A percentile compares a stretch with the other conserved stretches of the same genome.
These are phyloP conservation scores for Metallyticus violacea DNA, from an alignment of 2,888 invertebrate species.

Conservation along the genomic window DNA sequence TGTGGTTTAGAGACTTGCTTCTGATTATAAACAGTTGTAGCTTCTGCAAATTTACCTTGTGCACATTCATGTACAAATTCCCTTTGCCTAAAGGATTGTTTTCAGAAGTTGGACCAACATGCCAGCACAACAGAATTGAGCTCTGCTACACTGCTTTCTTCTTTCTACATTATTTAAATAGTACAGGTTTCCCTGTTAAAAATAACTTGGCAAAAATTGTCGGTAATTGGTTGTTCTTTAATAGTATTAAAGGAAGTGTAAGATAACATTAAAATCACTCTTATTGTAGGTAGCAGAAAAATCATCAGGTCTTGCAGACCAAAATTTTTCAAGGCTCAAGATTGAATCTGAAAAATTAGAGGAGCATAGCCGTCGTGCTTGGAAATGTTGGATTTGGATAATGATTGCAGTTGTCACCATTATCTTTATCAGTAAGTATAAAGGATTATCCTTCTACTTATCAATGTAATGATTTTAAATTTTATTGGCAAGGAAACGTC, in stretches of 20 bases:
- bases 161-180: too few relatives aligned
- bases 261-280: neutral
- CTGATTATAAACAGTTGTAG: too few relatives aligned
- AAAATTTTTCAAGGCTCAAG: conserved; percentile 71
- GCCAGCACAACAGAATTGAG: too few relatives aligned
- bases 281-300: conserved; percentile 62
- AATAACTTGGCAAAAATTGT: too few relatives aligned
- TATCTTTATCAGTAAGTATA: conserved; percentile 79
- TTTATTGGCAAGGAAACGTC: too few relatives aligned
- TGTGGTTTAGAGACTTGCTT: too few relatives aligned
- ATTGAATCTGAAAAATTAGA: conserved; percentile 78
- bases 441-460: conserved; percentile 20
- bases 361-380: conserved; percentile 81
- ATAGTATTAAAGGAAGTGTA: neutral
- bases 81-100: too few relatives aligned
- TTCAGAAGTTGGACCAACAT: too few relatives aligned
- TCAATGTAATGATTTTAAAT: neutral
- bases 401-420: conserved; percentile 81
- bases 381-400: conserved; percentile 94
- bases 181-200: too few relatives aligned
- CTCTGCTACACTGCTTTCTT: too few relatives aligned
- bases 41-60: too few relatives aligned
- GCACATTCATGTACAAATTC: too few relatives aligned
- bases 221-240: neutral
- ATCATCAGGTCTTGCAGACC: conserved; percentile 75